phyloP scores from a whole-genome alignment of 2,113 vertebrate genomes.

The Phalacrocorax aristotelis region DNA sequence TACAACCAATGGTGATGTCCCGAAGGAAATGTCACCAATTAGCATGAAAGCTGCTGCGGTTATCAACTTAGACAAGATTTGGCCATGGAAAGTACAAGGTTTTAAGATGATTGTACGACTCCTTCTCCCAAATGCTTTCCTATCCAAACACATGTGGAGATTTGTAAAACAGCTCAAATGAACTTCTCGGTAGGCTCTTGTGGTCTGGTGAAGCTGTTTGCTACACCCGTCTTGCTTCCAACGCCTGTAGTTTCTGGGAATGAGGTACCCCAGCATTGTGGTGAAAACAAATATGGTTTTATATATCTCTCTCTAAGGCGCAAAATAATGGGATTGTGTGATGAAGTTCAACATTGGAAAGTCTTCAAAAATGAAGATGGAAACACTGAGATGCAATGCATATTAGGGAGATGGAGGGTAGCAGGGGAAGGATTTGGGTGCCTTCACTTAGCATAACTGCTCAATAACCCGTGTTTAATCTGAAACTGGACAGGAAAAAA shows the following conservation, averaged over 20 bases:
- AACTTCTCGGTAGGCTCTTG: neutral
- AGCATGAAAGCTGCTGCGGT: slow-evolving; percentile 29
- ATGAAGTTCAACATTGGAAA: neutral
- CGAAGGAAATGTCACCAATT: slow-evolving; percentile 1
- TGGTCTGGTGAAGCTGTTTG: neutral
- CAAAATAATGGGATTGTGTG: neutral
- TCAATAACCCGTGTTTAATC: neutral
- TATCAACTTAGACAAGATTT: neutral
- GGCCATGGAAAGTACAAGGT: neutral
- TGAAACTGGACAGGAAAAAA: slow-evolving; percentile 9
- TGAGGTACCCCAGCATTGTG: neutral
- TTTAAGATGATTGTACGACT: neutral
- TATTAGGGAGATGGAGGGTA: neutral
- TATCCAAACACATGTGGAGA: rapidly evolving
- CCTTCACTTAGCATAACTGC: neutral
- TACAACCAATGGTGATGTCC: neutral
- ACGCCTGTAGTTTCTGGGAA: neutral
- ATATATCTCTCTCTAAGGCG: rapidly evolving
- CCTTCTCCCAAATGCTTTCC: neutral
- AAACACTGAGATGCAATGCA: neutral
- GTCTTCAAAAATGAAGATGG: neutral
- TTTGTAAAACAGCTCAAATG: neutral
- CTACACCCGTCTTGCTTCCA: neutral
- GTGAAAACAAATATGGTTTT: neutral
- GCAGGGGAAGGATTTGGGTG: neutral